Evolutionary conservation across 2,888 invertebrate species (phyloP).

Genomic region (Thysanoteuthis rhombus): DNA sequence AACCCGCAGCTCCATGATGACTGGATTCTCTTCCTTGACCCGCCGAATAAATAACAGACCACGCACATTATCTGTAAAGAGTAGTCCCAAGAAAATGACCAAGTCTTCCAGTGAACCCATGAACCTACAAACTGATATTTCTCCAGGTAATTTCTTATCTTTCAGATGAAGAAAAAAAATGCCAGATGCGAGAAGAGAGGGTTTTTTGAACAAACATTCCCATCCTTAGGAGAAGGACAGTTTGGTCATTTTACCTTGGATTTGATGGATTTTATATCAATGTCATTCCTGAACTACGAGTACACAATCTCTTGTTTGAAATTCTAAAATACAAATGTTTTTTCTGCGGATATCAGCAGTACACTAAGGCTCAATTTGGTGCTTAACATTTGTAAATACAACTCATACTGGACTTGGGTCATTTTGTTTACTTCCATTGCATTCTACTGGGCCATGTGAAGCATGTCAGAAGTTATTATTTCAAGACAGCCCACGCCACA

Average conservation of each 20-base stretch:
- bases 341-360: too few relatives aligned
- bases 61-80: constrained; percentile 51
- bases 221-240: too few relatives aligned
- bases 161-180: not conserved
- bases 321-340: too few relatives aligned
- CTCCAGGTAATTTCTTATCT: constrained; percentile 54
- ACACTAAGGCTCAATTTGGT: too few relatives aligned
- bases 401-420: too few relatives aligned
- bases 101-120: constrained; percentile 66
- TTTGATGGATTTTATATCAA: not conserved
- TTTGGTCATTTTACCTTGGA: not conserved
- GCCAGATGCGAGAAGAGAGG: not conserved
- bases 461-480: too few relatives aligned
- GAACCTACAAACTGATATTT: constrained; percentile 65
- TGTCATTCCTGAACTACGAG: not conserved
- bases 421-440: too few relatives aligned
- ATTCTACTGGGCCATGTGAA: too few relatives aligned
- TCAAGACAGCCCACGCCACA: too few relatives aligned
- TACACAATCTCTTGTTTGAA: too few relatives aligned
- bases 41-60: constrained; percentile 51
- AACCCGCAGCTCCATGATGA: constrained; percentile 34
- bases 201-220: not conserved
- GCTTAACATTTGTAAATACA: too few relatives aligned
- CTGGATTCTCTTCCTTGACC: constrained; percentile 50
- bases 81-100: constrained; percentile 51